These are phyloP conservation scores for Drosophila rhopaloa DNA, from an alignment of 1,140 invertebrate genomes.

Conservation along the genomic window DNA sequence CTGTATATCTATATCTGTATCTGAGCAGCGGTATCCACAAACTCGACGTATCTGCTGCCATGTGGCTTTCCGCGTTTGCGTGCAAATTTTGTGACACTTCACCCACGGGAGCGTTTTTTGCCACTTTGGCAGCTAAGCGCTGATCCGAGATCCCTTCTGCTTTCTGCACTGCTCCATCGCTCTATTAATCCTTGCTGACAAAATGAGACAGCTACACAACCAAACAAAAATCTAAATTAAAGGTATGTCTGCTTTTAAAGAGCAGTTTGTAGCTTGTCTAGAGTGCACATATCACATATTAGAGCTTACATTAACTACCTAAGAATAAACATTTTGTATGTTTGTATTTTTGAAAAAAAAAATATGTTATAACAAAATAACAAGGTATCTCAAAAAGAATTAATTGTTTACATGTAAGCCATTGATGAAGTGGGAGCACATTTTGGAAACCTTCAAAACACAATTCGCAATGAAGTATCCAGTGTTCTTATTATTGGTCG, in stretches of 20 bases:
- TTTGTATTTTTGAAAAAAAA: too few relatives aligned
- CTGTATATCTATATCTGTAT: conserved; percentile 22
- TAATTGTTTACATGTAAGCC: too few relatives aligned
- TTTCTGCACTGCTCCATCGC: conserved; percentile 33
- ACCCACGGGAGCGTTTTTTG: conserved; percentile 72
- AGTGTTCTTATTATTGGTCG: too few relatives aligned
- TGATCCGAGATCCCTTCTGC: conserved; percentile 12
- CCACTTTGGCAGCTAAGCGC: conserved; percentile 35
- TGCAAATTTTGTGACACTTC: conserved; percentile 79
- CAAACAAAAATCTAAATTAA: conserved; percentile 10
- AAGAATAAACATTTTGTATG: too few relatives aligned
- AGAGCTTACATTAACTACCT: too few relatives aligned
- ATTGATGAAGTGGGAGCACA: too few relatives aligned
- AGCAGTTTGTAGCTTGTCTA: too few relatives aligned
- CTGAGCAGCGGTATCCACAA: conserved; percentile 14
- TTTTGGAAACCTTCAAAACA: too few relatives aligned
- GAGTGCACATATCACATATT: too few relatives aligned
- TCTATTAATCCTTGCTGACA: conserved; percentile 74
- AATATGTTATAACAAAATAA: too few relatives aligned
- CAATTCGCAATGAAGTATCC: too few relatives aligned
- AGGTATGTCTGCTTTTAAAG: neutral
- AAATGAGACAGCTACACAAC: conserved; percentile 40
- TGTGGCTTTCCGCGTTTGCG: conserved; percentile 65
- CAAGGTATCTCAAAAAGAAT: too few relatives aligned
- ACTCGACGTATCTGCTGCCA: conserved; percentile 46